Evolutionary conservation across 2,888 invertebrate species (phyloP).

Genomic region (Pseudococcus jackbeardsleyi): DNA sequence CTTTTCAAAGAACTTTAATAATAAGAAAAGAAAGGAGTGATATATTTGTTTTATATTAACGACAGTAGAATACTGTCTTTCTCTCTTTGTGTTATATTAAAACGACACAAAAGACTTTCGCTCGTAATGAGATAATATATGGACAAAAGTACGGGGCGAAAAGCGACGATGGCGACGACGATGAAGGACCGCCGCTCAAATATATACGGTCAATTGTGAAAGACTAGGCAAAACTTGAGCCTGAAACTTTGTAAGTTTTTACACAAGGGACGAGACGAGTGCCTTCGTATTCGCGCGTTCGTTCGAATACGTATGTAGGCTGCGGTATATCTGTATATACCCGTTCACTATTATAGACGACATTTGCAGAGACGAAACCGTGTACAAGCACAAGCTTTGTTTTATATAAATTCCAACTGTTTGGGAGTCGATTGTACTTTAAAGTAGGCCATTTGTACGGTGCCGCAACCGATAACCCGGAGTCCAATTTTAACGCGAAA

Average conservation of each 20-base stretch:
- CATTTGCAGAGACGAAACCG: conserved; percentile 9
- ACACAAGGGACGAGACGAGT: conserved; percentile 31
- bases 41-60: conserved; percentile 55
- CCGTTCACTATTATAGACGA: background rate
- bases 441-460: conserved; percentile 30
- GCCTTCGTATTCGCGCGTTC: background rate
- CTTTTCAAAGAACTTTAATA: conserved; percentile 52
- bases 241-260: conserved; percentile 43
- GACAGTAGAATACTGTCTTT: conserved; percentile 43
- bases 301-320: background rate
- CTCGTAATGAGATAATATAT: conserved; percentile 43
- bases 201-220: conserved; percentile 44
- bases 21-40: conserved; percentile 54
- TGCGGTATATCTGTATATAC: background rate
- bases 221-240: conserved; percentile 26
- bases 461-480: background rate
- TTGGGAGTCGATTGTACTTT: conserved; percentile 25
- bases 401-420: conserved; percentile 14
- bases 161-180: conserved; percentile 33
- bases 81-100: conserved; percentile 42
- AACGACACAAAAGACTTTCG: conserved; percentile 39
- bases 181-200: conserved; percentile 36
- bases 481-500: conserved; percentile 39
- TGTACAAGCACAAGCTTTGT: background rate
- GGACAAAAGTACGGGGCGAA: conserved; percentile 34